Evolutionary conservation across 1,140 invertebrate genomes (phyloP), one percentile per base, ranked within the genome.

Genomic region (Thereuonema tuberculata): DNA sequence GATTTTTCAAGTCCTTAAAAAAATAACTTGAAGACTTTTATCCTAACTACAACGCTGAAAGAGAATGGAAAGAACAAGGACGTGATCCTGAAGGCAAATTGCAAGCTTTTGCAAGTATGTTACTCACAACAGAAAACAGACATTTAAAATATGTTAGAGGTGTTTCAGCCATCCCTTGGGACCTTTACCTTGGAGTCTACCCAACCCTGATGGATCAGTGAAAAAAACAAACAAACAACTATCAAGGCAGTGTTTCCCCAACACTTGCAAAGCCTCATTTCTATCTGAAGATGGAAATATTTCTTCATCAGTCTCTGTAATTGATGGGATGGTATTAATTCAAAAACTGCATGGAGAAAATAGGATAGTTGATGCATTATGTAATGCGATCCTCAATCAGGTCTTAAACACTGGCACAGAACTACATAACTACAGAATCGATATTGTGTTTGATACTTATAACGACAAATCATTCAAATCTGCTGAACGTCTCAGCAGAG

Each of bases 311-410:
- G 59, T 58, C 2, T 26, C 24, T 9, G 52, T 62, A 2, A 48
- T 63, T 56, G 62, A 62, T 37, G 61, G 29, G 21, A 62, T 61
- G 58, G 58, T 20, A 17, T 2, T n/a, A n/a, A n/a, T n/a, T n/a
- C n/a, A n/a, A n/a, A n/a, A n/a, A n/a, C n/a, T n/a, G n/a, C n/a
- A n/a, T n/a, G 58, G 58, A 17, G 27, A 60, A 24, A 29, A 29
- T 25, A 1, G 29, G 43, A 43, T 31, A 2, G 29, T 60, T 24
- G 28, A 20, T 12, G 37, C 46, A 47, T 17, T 61, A n/a, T 49
- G 46, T n/a, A 28, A n/a, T n/a, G n/a, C n/a, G n/a, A n/a, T n/a
- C n/a, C n/a, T n/a, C n/a, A n/a, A n/a, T n/a, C n/a, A n/a, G n/a
- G n/a, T n/a, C n/a, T n/a, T n/a, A n/a, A n/a, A n/a, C n/a, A n/a